These are phyloP conservation scores for Loris lydekkerianus DNA, from an alignment of 2,797 vertebrate genomes.

Conservation along the genomic window DNA sequence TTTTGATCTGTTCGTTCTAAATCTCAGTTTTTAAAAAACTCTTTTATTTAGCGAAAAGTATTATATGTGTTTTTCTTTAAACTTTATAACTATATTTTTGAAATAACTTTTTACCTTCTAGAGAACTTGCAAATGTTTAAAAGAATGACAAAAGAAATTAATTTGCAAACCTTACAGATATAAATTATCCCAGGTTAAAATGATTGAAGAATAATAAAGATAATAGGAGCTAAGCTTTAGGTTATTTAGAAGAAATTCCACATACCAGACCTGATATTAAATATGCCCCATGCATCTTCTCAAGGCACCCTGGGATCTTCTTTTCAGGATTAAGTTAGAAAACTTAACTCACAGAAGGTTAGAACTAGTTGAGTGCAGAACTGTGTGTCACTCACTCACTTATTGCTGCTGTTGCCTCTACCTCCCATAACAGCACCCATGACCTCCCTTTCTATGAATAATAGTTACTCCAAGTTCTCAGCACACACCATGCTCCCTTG, in stretches of 20 bases:
- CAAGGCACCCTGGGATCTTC: not conserved
- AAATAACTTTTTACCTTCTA: not conserved
- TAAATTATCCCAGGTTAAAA: not conserved
- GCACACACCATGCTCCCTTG: not conserved
- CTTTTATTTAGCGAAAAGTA: not conserved
- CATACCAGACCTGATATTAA: not conserved
- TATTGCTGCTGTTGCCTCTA: not conserved
- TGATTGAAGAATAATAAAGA: not conserved
- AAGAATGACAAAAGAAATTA: not conserved
- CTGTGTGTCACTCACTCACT: not conserved
- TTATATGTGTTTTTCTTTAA: not conserved
- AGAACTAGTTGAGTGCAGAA: not conserved
- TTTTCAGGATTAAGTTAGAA: not conserved
- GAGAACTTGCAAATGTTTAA: not conserved
- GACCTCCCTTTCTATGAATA: slow-evolving; percentile 22
- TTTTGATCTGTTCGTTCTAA: not conserved
- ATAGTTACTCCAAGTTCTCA: not conserved
- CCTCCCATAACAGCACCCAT: not conserved
- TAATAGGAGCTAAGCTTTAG: not conserved
- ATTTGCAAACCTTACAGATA: not conserved
- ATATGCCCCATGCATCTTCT: not conserved
- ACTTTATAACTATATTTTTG: not conserved
- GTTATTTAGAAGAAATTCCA: not conserved
- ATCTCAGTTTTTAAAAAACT: not conserved
- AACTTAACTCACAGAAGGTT: not conserved